phyloP scores from a whole-genome alignment of 2,888 invertebrate genomes.

The Cephus rjabovi region DNA sequence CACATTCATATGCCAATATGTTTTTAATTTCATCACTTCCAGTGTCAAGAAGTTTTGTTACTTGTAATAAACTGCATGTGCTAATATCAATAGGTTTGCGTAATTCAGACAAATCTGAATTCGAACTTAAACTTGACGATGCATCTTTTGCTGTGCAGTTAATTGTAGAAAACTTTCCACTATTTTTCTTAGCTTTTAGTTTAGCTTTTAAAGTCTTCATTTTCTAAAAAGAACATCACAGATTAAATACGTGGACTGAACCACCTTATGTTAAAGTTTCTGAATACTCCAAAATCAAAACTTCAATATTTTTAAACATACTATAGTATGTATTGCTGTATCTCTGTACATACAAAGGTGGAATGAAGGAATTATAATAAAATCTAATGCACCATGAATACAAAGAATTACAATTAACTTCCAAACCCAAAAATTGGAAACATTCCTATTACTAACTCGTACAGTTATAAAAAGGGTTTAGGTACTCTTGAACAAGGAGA shows the following conservation, averaged over 20 bases:
- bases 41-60: conserved; percentile 78
- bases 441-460: too few relatives aligned
- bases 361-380: not conserved
- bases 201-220: conserved; percentile 43
- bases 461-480: not conserved
- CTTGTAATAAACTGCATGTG: conserved; percentile 77
- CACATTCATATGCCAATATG: conserved; percentile 85
- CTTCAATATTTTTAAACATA: not conserved
- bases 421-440: too few relatives aligned
- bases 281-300: not conserved
- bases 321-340: not conserved
- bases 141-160: conserved; percentile 28
- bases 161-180: conserved; percentile 34
- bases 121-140: conserved; percentile 10
- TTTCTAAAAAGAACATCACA: conserved; percentile 16
- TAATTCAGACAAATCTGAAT: conserved; percentile 61
- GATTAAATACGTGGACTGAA: not conserved
- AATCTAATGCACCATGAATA: not conserved
- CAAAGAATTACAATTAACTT: not conserved
- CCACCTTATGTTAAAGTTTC: not conserved
- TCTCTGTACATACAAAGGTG: not conserved
- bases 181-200: conserved; percentile 41
- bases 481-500: not conserved
- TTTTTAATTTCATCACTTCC: conserved; percentile 79
- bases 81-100: conserved; percentile 77